phyloP scores from a whole-genome alignment of 1,140 invertebrate species.

The Spodoptera frugiperda region DNA sequence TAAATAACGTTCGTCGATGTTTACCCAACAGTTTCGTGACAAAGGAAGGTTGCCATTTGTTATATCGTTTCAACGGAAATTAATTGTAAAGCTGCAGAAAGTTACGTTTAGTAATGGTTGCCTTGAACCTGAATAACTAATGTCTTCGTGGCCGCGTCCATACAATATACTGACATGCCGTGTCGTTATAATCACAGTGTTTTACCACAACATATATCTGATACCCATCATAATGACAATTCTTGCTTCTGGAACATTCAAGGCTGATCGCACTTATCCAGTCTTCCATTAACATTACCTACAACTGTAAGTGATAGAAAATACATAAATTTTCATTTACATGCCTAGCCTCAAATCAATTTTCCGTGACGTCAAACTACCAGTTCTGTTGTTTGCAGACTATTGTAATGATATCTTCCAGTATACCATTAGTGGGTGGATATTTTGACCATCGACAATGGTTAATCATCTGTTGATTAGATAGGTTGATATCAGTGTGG shows the following conservation, averaged over 20 bases:
- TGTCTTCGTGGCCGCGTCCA: conserved; percentile 24
- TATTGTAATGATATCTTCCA: conserved; percentile 19
- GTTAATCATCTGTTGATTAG: conserved; percentile 15
- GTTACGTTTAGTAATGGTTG: conserved; percentile 17
- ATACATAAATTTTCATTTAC: conserved; percentile 28
- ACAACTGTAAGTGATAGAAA: conserved; percentile 11
- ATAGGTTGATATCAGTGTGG: conserved; percentile 8
- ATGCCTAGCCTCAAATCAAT: conserved; percentile 39
- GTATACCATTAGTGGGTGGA: conserved; percentile 11
- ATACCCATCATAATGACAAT: conserved; percentile 47
- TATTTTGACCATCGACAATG: conserved; percentile 20
- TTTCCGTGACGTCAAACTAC: conserved; percentile 38
- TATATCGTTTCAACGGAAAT: conserved; percentile 37
- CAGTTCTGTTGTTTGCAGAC: conserved; percentile 5
- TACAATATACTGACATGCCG: conserved; percentile 27
- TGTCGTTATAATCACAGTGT: conserved; percentile 63
- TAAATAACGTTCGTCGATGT: conserved; percentile 25
- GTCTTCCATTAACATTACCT: conserved; percentile 49
- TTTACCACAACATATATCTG: conserved; percentile 45
- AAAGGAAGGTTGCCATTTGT: conserved; percentile 30
- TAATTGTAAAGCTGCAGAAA: conserved; percentile 40
- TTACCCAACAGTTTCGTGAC: conserved; percentile 38
- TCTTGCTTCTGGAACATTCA: conserved; percentile 45
- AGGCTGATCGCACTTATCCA: conserved; percentile 20
- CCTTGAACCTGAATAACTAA: conserved; percentile 41